Conservation (phyloP, 2,888 invertebrate genomes). For the Cynaeus angustus region DNA sequence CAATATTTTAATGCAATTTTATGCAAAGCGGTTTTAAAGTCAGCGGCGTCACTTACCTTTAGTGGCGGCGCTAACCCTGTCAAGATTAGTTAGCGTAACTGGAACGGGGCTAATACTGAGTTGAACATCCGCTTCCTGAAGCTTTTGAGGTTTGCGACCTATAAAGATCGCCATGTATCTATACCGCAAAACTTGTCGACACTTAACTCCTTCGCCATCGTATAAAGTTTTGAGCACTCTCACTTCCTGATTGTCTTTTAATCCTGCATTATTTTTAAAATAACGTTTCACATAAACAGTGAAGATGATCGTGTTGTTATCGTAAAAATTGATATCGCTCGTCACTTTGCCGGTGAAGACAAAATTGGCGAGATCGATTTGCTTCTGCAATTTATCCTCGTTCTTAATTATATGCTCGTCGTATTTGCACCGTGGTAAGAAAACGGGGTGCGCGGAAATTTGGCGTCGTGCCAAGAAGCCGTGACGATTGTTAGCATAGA, state of each 20-base stretch:
- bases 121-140: slow-evolving; percentile 64
- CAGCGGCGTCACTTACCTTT: slow-evolving; percentile 65
- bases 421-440: slow-evolving; percentile 67
- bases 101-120: slow-evolving; percentile 69
- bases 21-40: slow-evolving; percentile 15
- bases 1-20: slow-evolving; percentile 10
- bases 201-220: slow-evolving; percentile 68
- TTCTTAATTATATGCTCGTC: slow-evolving; percentile 66
- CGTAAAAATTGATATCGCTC: slow-evolving; percentile 62
- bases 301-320: slow-evolving; percentile 64
- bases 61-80: slow-evolving; percentile 69
- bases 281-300: slow-evolving; percentile 67
- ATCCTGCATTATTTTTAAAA: slow-evolving; percentile 65
- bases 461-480: slow-evolving; percentile 54
- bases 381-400: slow-evolving; percentile 62
- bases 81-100: slow-evolving; percentile 70
- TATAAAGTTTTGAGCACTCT: slow-evolving; percentile 65
- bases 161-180: slow-evolving; percentile 70
- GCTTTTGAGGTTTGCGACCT: slow-evolving; percentile 63
- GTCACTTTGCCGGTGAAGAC: slow-evolving; percentile 70
- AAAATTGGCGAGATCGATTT: slow-evolving; percentile 63
- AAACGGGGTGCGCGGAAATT: slow-evolving; percentile 57
- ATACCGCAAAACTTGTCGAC: slow-evolving; percentile 67
- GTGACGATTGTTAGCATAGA: slow-evolving; percentile 53
- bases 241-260: slow-evolving; percentile 64